Conservation (phyloP, 1,140 invertebrate species). For the Drosophila santomea region DNA sequence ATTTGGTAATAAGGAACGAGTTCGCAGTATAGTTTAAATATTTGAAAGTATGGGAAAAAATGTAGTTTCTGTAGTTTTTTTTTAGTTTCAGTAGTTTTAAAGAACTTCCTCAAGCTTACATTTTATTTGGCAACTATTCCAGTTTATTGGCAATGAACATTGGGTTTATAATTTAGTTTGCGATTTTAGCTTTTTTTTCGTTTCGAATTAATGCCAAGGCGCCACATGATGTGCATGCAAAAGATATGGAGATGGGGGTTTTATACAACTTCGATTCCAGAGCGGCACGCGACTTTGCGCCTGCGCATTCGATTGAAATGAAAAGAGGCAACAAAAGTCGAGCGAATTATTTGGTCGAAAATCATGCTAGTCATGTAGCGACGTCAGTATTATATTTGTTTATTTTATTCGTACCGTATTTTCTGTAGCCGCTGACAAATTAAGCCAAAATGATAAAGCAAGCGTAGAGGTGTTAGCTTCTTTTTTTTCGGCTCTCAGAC, state of each 20-base stretch:
- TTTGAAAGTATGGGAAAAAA: too few relatives aligned
- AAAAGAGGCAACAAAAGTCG: constrained; percentile 23
- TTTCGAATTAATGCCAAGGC: constrained; percentile 58
- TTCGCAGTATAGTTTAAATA: too few relatives aligned
- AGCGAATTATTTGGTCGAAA: constrained; percentile 29
- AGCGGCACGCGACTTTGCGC: constrained; percentile 61
- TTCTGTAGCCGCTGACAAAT: constrained; percentile 36
- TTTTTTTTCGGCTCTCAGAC: not conserved
- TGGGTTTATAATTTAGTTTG: constrained; percentile 11
- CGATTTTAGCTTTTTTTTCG: constrained; percentile 4
- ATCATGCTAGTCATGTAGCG: constrained; percentile 57
- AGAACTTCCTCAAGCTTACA: not conserved
- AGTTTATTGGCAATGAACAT: constrained; percentile 18
- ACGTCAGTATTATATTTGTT: constrained; percentile 38
- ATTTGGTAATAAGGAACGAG: too few relatives aligned
- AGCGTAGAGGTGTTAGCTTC: constrained; percentile 43
- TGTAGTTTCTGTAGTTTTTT: too few relatives aligned
- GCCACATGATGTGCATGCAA: constrained; percentile 44
- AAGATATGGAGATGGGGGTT: constrained; percentile 22
- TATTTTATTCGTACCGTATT: constrained; percentile 13
- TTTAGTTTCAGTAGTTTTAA: too few relatives aligned
- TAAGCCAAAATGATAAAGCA: constrained; percentile 41
- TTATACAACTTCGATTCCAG: constrained; percentile 34
- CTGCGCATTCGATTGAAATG: constrained; percentile 24
- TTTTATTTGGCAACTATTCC: not conserved